These are phyloP conservation scores for Polypterus bichir DNA, from an alignment of 2,113 vertebrate species.

Conservation along the genomic window DNA sequence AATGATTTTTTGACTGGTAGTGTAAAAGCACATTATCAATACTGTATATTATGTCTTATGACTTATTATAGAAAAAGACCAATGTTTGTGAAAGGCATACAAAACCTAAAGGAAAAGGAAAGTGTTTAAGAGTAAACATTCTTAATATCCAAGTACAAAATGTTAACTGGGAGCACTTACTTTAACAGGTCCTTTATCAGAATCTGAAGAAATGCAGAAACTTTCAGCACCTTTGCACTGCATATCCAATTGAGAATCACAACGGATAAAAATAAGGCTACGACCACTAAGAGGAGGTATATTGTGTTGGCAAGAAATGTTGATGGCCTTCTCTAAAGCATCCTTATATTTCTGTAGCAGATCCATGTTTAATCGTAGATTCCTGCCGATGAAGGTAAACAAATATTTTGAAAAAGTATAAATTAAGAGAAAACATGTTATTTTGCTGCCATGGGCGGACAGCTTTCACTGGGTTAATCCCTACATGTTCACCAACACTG, in stretches of 20 bases:
- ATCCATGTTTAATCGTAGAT: conserved; percentile 19
- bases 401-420: too few species aligned
- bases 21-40: too few species aligned
- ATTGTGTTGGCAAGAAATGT: conserved; percentile 60
- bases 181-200: conserved; percentile 1
- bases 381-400: conserved; percentile 26
- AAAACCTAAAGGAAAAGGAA: too few species aligned
- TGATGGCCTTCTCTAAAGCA: conserved; percentile 63
- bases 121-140: conserved; percentile 4
- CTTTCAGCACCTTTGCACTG: conserved; percentile 19
- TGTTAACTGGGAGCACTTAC: too few species aligned
- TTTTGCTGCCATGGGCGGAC: too few species aligned
- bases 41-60: too few species aligned
- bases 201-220: conserved; percentile 35
- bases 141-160: neutral
- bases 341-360: conserved; percentile 52
- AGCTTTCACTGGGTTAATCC: too few species aligned
- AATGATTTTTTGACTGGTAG: too few species aligned
- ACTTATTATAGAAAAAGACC: too few species aligned
- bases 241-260: rapidly evolving
- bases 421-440: too few species aligned
- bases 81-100: too few species aligned
- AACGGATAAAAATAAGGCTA: conserved; percentile 46
- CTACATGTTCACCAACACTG: too few species aligned
- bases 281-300: conserved; percentile 63